Evolutionary conservation across 2,797 vertebrate genomes (phyloP), one percentile per base, ranked within the genome.

Genomic region (Melanotaenia nigrans): DNA sequence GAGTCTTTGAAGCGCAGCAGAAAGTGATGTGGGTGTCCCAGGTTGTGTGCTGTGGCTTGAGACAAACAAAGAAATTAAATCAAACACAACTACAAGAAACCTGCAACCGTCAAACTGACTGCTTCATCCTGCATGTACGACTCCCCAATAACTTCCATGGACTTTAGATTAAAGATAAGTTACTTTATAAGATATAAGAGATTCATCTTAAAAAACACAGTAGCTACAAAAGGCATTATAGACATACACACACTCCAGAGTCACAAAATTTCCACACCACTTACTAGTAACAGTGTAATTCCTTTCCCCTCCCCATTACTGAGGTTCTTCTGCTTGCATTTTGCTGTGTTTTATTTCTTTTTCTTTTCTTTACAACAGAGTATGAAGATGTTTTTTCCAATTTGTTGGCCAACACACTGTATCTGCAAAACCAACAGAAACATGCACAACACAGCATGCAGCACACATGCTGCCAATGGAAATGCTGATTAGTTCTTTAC

Each of bases 1-100:
- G 47, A 47, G 80, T 71, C 75, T 90, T 89, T 91, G 83, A 87
- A 88, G 77, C 54, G 10, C 20, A 30, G 51, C 66, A 71, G 28
- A 5, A 85, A 49, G 68, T 66, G 49, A 74, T 84, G 81, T 54
- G 61, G 60, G 51, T 32, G 73, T 68, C 49, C 40, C 56, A 51
- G 66, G 73, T 75, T 45, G 57, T 73, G 70, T 72, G 81, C 75
- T 84, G 71, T 64, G 79, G 42, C 67, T 61, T 35, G 35, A 59
- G 65, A 57, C 47, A 65, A 75, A 63, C 61, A 51, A 63, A 42
- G 20, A 33, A 14, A 32, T n/a, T 13, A 66, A 64, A 73, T 65
- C 55, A 53, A 65, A 85, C 55, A 57, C 10, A 28, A 24, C 64
- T 36, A 53, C 18, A 79, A 72, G 55, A 73, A 79, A 74, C 47